A percentile compares a stretch with the other conserved stretches of the same genome.
phyloP scores from a whole-genome alignment of 2,797 vertebrate species.

The Centroberyx gerrardi region DNA sequence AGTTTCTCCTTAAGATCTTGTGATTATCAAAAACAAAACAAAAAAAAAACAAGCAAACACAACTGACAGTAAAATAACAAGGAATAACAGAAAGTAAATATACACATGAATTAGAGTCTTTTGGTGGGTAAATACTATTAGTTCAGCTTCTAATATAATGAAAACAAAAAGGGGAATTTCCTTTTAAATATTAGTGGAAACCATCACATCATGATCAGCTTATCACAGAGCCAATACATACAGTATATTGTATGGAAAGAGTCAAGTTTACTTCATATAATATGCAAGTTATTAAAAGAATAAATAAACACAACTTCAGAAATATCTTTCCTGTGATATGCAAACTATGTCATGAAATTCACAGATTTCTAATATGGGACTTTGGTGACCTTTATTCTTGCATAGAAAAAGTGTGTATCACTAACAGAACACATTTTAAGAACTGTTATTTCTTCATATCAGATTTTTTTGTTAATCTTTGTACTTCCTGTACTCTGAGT shows the following conservation, averaged over 20 bases:
- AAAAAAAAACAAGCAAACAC: slow-evolving; percentile 6
- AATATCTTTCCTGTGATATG: slow-evolving; percentile 1
- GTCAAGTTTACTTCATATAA: slow-evolving; percentile 44
- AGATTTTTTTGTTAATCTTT: not conserved
- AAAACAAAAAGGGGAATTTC: slow-evolving; percentile 37
- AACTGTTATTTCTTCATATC: slow-evolving; percentile 38
- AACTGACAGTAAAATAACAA: slow-evolving; percentile 29
- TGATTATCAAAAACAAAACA: slow-evolving; percentile 11
- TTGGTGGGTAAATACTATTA: slow-evolving; percentile 57
- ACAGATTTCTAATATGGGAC: not conserved
- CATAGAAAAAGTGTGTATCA: not conserved
- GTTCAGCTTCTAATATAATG: slow-evolving; percentile 44
- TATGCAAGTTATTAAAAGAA: slow-evolving; percentile 54
- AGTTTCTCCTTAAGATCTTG: slow-evolving; percentile 1
- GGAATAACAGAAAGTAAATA: slow-evolving; percentile 43
- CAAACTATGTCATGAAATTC: not conserved
- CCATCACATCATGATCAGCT: slow-evolving; percentile 50
- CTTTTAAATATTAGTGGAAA: slow-evolving; percentile 68
- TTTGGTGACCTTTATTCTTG: not conserved
- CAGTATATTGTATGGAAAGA: slow-evolving; percentile 36
- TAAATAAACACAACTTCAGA: slow-evolving; percentile 64
- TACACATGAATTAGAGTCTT: slow-evolving; percentile 34
- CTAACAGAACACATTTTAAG: not conserved
- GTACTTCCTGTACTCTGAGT: slow-evolving; percentile 16
- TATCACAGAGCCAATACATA: slow-evolving; percentile 44